Evolutionary conservation across 2,797 vertebrate genomes (phyloP), one percentile per base, ranked within the genome.

Genomic region (Anas bahamensis): DNA sequence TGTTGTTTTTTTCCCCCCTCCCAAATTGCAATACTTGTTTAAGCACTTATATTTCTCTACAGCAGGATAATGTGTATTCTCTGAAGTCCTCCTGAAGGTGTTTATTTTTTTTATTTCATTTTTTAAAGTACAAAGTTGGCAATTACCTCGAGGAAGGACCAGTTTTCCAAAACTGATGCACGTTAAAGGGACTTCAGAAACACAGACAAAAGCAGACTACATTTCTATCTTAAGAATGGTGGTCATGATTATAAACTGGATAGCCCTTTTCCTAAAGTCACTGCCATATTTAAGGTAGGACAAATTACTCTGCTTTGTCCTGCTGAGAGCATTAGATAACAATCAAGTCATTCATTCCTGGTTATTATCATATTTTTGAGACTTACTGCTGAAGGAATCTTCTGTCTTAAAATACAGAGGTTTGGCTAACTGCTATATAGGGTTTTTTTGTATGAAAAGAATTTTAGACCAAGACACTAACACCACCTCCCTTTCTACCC

Each of bases 311-410:
- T 79, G 24, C 24, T 77, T 91, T 92, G 64, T 88, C 41, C 57
- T 83, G 41, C 68, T 65, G 60, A 71, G 42, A 42, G 55, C 82
- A 94, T 87, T 93, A 91, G 72, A 26, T 19, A 41, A 64, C 39
- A 44, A 87, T 78, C 24, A 68, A 83, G 76, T 35, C 68, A 94
- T 92, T 85, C 95, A 95, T 69, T 68, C 48, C 83, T 93, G 79
- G 68, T 86, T 93, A 91, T 10, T 4, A 22, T 50, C 24, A 50
- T 21, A 39, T 52, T 93, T 86, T 76, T 88, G 21, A 92, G 78
- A 63, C 79, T 88, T 90, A 89, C 39, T 94, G 77, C 81, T 95
- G 72, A 79, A 74, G 15, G 14, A 93, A 87, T 87, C 55, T 97
- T 93, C 73, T 95, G 50, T 88, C 68, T 59, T 61, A 81, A 88